These are phyloP conservation scores for Hydrocynus forskahlii DNA, from an alignment of 2,797 vertebrate species.

Conservation along the genomic window DNA sequence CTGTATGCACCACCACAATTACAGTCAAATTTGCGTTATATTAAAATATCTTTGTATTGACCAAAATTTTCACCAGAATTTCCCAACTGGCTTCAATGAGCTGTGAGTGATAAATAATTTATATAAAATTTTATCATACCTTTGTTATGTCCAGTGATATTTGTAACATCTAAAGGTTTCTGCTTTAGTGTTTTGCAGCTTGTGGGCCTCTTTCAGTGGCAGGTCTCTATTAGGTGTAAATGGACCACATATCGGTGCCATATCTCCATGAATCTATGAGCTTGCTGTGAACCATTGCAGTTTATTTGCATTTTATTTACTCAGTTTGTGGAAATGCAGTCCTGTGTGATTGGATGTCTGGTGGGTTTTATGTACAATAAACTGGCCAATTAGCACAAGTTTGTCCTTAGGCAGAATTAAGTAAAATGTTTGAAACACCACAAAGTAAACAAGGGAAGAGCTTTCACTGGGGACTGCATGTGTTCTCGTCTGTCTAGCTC, in stretches of 20 bases:
- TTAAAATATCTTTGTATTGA: no score
- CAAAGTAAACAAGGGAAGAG: slow-evolving; percentile 33
- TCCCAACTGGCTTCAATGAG: background rate
- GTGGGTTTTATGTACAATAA: slow-evolving; percentile 27
- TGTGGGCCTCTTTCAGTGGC: slow-evolving; percentile 16
- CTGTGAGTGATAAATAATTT: background rate
- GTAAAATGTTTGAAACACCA: slow-evolving; percentile 28
- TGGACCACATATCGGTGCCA: slow-evolving; percentile 5
- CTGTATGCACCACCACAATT: no score
- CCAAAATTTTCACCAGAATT: no score
- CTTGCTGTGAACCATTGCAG: background rate
- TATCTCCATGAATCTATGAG: background rate
- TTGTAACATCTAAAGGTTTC: background rate
- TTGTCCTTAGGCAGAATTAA: slow-evolving; percentile 39
- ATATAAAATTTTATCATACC: background rate
- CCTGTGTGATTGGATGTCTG: slow-evolving; percentile 34
- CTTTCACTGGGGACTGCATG: slow-evolving; percentile 8
- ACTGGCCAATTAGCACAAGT: slow-evolving; percentile 44
- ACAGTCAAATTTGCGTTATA: no score
- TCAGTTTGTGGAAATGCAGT: slow-evolving; percentile 27
- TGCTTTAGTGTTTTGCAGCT: background rate
- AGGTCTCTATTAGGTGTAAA: background rate
- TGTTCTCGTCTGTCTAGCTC: slow-evolving; percentile 29
- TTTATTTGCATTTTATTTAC: slow-evolving; percentile 18
- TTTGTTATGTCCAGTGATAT: background rate